Conservation (phyloP, 1,140 invertebrate species). For the Philopotamus ludificatus region DNA sequence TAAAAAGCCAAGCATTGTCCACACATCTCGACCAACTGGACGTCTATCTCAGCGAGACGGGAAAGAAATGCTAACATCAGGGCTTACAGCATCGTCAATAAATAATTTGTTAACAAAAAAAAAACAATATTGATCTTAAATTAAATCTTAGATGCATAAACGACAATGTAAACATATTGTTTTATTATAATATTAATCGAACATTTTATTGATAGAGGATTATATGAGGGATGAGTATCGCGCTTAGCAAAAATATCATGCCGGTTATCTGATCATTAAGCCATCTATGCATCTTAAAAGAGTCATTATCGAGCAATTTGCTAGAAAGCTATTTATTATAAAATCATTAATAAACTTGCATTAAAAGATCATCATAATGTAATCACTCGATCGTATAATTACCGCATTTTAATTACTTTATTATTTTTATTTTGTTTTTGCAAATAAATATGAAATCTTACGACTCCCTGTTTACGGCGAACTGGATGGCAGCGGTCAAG, state of each 20-base stretch:
- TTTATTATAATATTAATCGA: too few relatives aligned
- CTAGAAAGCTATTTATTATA: background rate
- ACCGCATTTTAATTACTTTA: too few relatives aligned
- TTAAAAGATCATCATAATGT: too few relatives aligned
- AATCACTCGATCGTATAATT: too few relatives aligned
- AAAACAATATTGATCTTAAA: background rate
- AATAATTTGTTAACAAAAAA: background rate
- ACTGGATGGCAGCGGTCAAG: slow-evolving; percentile 18
- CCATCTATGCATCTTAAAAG: background rate
- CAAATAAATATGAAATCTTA: too few relatives aligned
- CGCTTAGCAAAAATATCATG: too few relatives aligned
- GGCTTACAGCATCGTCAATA: slow-evolving; percentile 1
- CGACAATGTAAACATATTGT: too few relatives aligned
- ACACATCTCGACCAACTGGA: slow-evolving; percentile 25
- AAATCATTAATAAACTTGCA: background rate
- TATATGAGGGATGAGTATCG: too few relatives aligned
- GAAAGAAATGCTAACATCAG: slow-evolving; percentile 14
- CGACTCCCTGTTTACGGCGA: background rate
- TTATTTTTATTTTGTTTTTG: too few relatives aligned
- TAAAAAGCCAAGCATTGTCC: slow-evolving; percentile 26
- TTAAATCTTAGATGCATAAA: background rate
- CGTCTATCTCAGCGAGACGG: slow-evolving; percentile 14
- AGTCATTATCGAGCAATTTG: background rate
- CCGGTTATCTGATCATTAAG: too few relatives aligned
- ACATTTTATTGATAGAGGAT: too few relatives aligned